phyloP scores from a whole-genome alignment of 1,140 invertebrate species.

The Mercenaria mercenaria region DNA sequence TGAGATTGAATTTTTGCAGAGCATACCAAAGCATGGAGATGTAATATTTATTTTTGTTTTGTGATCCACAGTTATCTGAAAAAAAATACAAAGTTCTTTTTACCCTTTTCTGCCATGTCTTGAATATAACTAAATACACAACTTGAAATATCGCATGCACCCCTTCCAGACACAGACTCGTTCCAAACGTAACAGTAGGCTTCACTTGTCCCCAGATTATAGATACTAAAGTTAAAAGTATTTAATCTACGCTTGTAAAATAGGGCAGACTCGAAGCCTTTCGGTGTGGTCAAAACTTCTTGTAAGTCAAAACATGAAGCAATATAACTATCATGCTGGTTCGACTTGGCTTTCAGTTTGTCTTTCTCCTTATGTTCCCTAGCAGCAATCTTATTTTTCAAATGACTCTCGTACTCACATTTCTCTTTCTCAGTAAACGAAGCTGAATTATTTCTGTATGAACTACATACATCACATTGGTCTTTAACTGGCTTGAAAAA shows the following conservation, averaged over 20 bases:
- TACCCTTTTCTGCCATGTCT: background rate
- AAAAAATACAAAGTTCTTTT: slow-evolving; percentile 28
- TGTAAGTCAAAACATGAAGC: slow-evolving; percentile 43
- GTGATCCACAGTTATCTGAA: slow-evolving; percentile 9
- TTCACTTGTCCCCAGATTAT: slow-evolving; percentile 13
- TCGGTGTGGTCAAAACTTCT: slow-evolving; percentile 29
- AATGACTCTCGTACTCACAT: background rate
- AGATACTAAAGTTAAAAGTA: slow-evolving; percentile 36
- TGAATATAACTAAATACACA: background rate
- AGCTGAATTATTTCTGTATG: background rate
- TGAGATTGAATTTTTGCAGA: background rate
- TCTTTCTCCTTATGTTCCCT: slow-evolving; percentile 9
- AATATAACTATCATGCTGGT: background rate
- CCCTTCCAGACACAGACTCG: background rate
- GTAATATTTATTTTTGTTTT: slow-evolving; percentile 28
- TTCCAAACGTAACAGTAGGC: slow-evolving; percentile 25
- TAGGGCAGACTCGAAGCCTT: slow-evolving; percentile 8
- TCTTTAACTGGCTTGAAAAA: slow-evolving; percentile 21
- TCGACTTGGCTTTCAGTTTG: slow-evolving; percentile 9
- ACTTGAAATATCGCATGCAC: background rate
- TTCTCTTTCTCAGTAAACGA: background rate
- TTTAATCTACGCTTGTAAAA: slow-evolving; percentile 42
- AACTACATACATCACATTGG: slow-evolving; percentile 32
- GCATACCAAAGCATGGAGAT: slow-evolving; percentile 4
- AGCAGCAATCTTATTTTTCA: slow-evolving; percentile 23